Percentiles rank a stretch among this genome's conserved stretches.
Conservation (phyloP, 2,113 vertebrate genomes). For the Ahaetulla prasina region DNA sequence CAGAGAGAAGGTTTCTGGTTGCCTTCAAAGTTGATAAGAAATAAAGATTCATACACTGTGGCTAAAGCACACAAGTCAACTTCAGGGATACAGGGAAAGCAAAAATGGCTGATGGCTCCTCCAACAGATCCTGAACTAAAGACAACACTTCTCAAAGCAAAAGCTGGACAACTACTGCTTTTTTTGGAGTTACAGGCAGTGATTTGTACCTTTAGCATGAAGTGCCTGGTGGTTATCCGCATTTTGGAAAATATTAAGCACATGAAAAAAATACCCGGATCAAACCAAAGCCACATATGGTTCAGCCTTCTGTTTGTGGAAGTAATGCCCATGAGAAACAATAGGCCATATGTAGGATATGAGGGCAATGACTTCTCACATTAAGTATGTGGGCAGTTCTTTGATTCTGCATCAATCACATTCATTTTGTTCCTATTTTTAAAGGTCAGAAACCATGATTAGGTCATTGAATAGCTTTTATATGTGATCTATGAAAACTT, state of each 20-base stretch:
- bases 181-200: neutral
- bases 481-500: constrained; percentile 34
- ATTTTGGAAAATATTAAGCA: neutral
- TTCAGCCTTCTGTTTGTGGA: neutral
- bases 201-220: neutral
- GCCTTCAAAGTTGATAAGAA: neutral
- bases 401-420: neutral
- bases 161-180: neutral
- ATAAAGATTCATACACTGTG: neutral
- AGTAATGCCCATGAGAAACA: neutral
- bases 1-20: neutral
- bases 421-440: constrained; percentile 32
- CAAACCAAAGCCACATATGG: neutral
- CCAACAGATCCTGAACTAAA: neutral
- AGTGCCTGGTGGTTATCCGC: neutral
- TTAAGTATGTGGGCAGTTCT: neutral
- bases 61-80: neutral
- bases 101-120: neutral
- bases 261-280: neutral
- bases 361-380: neutral
- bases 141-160: neutral
- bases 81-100: neutral
- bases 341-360: neutral
- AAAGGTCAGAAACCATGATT: constrained; percentile 44
- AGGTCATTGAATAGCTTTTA: constrained; percentile 6